Conservation (phyloP, 2,888 invertebrate genomes). For the Rambutsinella grinnellia region DNA sequence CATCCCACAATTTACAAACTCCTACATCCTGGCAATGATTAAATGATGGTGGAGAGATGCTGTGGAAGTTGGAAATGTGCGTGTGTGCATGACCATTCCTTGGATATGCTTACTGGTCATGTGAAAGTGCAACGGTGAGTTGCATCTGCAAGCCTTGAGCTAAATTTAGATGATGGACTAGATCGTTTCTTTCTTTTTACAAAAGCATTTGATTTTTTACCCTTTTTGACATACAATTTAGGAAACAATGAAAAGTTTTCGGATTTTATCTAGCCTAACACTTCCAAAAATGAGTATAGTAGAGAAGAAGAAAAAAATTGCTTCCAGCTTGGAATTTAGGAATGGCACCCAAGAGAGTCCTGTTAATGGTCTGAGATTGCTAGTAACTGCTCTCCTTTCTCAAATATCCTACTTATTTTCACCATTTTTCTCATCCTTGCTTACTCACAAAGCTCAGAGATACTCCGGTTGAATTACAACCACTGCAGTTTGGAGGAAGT, state of each 20-base stretch:
- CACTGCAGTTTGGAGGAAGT: slow-evolving; percentile 4
- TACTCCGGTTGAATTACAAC: neutral
- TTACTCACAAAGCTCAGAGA: no score
- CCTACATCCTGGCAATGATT: no score
- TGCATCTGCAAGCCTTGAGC: no score
- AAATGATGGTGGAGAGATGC: no score
- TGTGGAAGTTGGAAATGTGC: no score
- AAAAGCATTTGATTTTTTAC: neutral
- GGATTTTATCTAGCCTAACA: no score
- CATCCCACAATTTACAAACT: no score
- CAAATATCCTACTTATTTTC: slow-evolving; percentile 63
- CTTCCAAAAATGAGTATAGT: no score
- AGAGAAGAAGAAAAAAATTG: slow-evolving; percentile 33
- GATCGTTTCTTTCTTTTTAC: slow-evolving; percentile 1
- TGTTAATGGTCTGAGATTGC: slow-evolving; percentile 65
- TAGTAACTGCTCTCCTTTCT: slow-evolving; percentile 60
- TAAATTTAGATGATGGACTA: neutral
- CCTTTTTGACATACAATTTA: slow-evolving; percentile 28
- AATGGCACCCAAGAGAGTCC: slow-evolving; percentile 65
- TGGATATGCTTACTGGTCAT: no score
- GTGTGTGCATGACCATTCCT: no score
- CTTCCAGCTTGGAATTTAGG: slow-evolving; percentile 57
- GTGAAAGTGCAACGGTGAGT: no score
- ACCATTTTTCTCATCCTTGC: slow-evolving; percentile 5
- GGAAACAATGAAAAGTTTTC: neutral